phyloP scores from a whole-genome alignment of 1,140 invertebrate genomes.

The Odontomachus brunneus region DNA sequence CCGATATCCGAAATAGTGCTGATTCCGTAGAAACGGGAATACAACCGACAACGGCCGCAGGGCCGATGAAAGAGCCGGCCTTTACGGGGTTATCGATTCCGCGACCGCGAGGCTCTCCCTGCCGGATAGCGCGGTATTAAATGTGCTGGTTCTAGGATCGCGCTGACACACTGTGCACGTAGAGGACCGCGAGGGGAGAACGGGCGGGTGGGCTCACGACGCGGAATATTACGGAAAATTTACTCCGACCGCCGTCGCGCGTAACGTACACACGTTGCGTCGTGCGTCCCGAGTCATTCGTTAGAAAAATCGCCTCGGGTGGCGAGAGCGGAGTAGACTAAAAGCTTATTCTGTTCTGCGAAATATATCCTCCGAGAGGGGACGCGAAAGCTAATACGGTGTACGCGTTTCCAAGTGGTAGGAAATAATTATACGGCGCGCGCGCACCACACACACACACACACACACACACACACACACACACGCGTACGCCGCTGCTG shows the following conservation, averaged over 20 bases:
- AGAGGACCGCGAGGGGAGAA: no score
- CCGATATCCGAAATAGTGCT: conserved; percentile 49
- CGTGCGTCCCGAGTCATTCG: conserved; percentile 26
- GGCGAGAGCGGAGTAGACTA: not conserved
- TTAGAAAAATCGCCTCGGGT: conserved; percentile 15
- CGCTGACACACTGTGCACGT: conserved; percentile 38
- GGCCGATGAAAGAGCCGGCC: conserved; percentile 32
- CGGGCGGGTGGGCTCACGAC: not conserved
- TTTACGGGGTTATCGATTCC: conserved; percentile 70
- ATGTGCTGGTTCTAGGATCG: conserved; percentile 49
- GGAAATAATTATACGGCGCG: no score
- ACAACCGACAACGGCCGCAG: conserved; percentile 4
- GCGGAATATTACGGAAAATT: conserved; percentile 63
- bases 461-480: no score
- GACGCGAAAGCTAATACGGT: no score
- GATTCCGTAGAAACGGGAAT: conserved; percentile 66
- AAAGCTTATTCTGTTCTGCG: conserved; percentile 14
- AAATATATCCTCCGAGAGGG: not conserved
- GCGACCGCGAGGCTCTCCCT: conserved; percentile 33
- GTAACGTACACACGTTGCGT: conserved; percentile 1
- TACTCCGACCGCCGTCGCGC: conserved; percentile 19
- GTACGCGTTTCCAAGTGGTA: no score
- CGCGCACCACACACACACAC: no score
- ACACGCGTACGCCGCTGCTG: no score
- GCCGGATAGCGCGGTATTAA: conserved; percentile 47